Evolutionary conservation across 2,888 invertebrate species (phyloP).

Genomic region (Philonicus albiceps): DNA sequence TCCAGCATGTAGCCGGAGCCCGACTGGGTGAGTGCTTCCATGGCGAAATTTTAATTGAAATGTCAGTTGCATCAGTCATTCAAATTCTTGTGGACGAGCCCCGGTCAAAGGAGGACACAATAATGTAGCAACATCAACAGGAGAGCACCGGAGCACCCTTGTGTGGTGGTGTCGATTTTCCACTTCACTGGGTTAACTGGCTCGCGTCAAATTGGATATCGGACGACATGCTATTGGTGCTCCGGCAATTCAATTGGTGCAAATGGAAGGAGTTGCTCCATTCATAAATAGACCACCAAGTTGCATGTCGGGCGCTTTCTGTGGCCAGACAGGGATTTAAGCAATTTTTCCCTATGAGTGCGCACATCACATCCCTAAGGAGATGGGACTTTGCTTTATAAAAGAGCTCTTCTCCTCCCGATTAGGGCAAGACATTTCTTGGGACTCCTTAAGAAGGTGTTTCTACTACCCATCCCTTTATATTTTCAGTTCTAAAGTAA

Average conservation of each 20-base stretch:
- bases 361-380: not conserved
- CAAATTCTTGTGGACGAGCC: slow-evolving; percentile 27
- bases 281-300: not conserved
- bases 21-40: not conserved
- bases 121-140: slow-evolving; percentile 20
- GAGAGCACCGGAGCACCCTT: not conserved
- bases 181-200: slow-evolving; percentile 26
- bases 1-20: not conserved
- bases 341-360: not conserved
- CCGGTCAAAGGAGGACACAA: slow-evolving; percentile 14
- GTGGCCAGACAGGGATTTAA: not conserved
- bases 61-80: slow-evolving; percentile 34
- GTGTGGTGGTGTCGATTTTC: slow-evolving; percentile 28
- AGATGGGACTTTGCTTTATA: not conserved
- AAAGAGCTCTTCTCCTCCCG: not conserved
- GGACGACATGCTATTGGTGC: slow-evolving; percentile 11
- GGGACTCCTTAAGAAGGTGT: not conserved
- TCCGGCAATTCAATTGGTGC: not conserved
- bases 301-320: not conserved
- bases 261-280: not conserved
- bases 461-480: not conserved
- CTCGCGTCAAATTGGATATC: slow-evolving; percentile 27
- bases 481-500: not conserved
- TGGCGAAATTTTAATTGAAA: slow-evolving; percentile 27
- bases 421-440: not conserved